These are phyloP conservation scores for Clamator glandarius DNA, from an alignment of 2,797 vertebrate species.

Conservation along the genomic window DNA sequence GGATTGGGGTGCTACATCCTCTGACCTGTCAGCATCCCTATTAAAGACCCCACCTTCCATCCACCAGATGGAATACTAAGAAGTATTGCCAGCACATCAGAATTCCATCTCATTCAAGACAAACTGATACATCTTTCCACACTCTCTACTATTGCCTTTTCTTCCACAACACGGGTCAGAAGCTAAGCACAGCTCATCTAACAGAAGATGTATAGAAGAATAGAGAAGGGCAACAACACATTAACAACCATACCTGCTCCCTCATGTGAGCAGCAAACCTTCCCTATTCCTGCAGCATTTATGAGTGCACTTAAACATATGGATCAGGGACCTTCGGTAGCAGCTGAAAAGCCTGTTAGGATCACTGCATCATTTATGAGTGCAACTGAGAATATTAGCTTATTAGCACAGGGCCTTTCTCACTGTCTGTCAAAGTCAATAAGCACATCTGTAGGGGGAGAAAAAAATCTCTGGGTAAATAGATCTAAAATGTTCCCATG, in stretches of 20 bases:
- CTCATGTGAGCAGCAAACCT: neutral
- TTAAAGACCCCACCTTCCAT: neutral
- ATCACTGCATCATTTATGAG: constrained; percentile 67
- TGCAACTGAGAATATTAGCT: constrained; percentile 58
- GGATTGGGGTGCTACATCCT: neutral
- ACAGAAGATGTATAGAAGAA: neutral
- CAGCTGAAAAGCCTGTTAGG: constrained; percentile 16
- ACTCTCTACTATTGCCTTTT: neutral
- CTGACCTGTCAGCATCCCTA: fast-evolving
- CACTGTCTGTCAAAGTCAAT: constrained; percentile 25
- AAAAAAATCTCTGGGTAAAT: neutral
- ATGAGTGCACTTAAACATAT: neutral
- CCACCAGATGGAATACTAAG: neutral
- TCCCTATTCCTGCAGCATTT: neutral
- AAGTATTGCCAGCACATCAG: neutral
- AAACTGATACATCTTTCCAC: neutral
- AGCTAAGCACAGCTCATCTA: neutral
- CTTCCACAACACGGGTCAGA: neutral
- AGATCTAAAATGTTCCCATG: constrained; percentile 7
- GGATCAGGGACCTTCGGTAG: neutral
- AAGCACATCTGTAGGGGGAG: neutral
- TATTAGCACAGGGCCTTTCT: constrained; percentile 44
- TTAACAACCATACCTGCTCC: neutral
- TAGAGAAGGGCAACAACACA: neutral
- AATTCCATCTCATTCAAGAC: neutral